Base-by-base conservation (phyloP, 2,888 invertebrate genomes). In the Synergus itoensis region DNA sequence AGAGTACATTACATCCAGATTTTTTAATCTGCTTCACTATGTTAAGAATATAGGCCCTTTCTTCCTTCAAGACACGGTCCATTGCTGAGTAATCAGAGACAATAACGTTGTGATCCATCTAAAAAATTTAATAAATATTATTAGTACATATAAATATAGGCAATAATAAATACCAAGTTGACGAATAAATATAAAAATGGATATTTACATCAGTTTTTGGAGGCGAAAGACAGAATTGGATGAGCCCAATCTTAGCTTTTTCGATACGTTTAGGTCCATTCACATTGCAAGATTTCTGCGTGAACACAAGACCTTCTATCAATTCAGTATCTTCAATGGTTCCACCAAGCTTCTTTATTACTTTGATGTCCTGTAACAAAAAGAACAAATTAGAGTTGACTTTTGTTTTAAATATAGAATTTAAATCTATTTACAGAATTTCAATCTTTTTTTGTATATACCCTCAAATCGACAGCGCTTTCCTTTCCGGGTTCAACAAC, bases 71-170 rank as follows among this genome's bases (percentile, higher is more conserved):
- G 0, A 99, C 98, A 80, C 99, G 95, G 92, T 99, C 99, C 99
- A 99, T 99, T 76, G 99, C 99, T n/a, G 99, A 96, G 92, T 99
- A 99, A 92, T 99, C 99, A 0, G 99, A 98, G 36, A 99, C 98
- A 87, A 99, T 95, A 4, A 98, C 96, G 91, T 96, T 98, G 93
- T 98, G 98, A 89, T 98, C 98, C 98, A 99, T 98, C 96, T 97
- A 87, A 21, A 91, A 90, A 63, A 40, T 21, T 9, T 21, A 18
- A 41, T 43, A 11, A 21, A 0, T 63, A 16, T 28, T 18, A 60
- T 4, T 43, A 11, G 12, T 8, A 18, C 43, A 62, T 43, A 67
- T 77, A 18, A 57, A 73, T 69, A 16, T 48, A 62, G 60, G 67
- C 21, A 14, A 65, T 40, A 40, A 28, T 76, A 76, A 60, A 60